A percentile compares a stretch with the other conserved stretches of the same genome.
These are phyloP conservation scores for Cylas formicarius DNA, from an alignment of 1,140 invertebrate genomes.

Conservation along the genomic window DNA sequence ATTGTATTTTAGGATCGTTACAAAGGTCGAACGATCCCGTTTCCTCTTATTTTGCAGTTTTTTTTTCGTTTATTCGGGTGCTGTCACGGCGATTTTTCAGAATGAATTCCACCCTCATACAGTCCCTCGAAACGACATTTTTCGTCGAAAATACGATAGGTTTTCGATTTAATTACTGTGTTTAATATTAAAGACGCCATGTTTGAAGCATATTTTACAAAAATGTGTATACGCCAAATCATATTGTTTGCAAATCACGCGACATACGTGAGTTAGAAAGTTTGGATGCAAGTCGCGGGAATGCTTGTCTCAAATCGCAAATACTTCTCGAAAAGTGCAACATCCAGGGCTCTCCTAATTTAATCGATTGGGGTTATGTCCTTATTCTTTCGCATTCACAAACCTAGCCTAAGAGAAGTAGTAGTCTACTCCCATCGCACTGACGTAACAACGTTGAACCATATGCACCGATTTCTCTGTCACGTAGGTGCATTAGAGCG, in stretches of 20 bases:
- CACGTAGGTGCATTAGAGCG: conserved; percentile 3
- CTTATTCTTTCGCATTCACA: conserved; percentile 11
- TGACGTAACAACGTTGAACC: not conserved
- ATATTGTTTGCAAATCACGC: too few relatives aligned
- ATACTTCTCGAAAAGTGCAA: too few relatives aligned
- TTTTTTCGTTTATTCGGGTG: too few relatives aligned
- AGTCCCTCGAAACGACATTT: too few relatives aligned
- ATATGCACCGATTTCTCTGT: not conserved
- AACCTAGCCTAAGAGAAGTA: conserved; percentile 7
- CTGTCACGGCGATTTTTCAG: conserved; percentile 12
- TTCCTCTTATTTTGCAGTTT: too few relatives aligned
- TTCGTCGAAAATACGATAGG: too few relatives aligned
- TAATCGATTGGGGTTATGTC: conserved; percentile 22
- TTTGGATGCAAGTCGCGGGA: too few relatives aligned
- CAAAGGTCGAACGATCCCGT: conserved; percentile 4
- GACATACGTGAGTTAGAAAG: too few relatives aligned
- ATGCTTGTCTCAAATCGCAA: too few relatives aligned
- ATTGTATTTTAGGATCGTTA: conserved; percentile 17
- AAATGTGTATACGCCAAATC: too few relatives aligned
- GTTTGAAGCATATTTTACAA: conserved; percentile 34
- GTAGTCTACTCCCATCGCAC: conserved; percentile 1
- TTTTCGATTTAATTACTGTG: conserved; percentile 30
- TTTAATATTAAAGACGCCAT: conserved; percentile 35
- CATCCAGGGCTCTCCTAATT: conserved; percentile 12
- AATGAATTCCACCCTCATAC: too few relatives aligned